Evolutionary conservation across 2,888 invertebrate genomes (phyloP).

Genomic region (Aleiodes alternator): DNA sequence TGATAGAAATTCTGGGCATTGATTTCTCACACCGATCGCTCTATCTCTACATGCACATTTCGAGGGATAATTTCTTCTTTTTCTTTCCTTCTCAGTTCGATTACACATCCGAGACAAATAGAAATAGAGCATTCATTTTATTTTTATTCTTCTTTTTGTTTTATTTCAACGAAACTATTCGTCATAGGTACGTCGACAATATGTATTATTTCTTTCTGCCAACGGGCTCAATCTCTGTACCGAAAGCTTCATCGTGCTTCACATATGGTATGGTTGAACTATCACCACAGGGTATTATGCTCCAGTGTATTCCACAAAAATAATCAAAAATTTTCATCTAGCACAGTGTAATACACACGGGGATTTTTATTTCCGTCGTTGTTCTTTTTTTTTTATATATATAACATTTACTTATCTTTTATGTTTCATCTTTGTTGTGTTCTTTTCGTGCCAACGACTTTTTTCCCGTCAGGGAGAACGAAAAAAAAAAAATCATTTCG

Average conservation of each 20-base stretch:
- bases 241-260: conserved; percentile 4
- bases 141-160: not conserved
- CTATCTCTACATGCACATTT: not conserved
- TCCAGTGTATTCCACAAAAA: not conserved
- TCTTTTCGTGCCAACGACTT: conserved; percentile 20
- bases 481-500: not conserved
- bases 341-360: conserved; percentile 16
- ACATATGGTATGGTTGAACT: conserved; percentile 2
- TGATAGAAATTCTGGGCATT: conserved; percentile 29
- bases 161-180: not conserved
- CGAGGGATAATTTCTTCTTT: not conserved
- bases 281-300: conserved; percentile 9
- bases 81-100: not conserved
- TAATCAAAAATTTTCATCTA: conserved; percentile 20
- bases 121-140: not conserved
- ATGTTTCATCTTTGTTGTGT: not conserved
- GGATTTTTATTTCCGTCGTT: not conserved
- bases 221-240: conserved; percentile 25
- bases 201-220: conserved; percentile 14
- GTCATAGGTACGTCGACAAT: not conserved
- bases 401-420: conserved; percentile 10
- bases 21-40: conserved; percentile 26
- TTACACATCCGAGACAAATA: not conserved
- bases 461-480: conserved; percentile 3
- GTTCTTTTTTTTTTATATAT: not conserved